Evolutionary conservation across 2,113 vertebrate species (phyloP).

Genomic region (Danionella cerebrum): DNA sequence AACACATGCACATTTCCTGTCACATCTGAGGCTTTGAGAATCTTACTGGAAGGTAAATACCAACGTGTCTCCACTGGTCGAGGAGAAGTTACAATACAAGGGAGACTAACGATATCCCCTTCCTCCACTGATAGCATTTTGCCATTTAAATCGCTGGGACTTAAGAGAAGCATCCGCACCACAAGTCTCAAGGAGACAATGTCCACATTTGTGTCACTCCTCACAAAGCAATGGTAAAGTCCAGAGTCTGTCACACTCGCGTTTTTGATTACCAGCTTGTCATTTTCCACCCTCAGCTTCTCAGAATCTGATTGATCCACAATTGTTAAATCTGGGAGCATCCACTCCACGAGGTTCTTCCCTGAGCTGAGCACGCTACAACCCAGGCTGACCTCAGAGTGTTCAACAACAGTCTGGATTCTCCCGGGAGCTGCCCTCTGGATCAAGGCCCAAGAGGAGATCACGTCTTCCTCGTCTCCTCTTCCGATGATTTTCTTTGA

Average conservation of each 20-base stretch:
- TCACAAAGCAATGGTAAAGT: slow-evolving; percentile 66
- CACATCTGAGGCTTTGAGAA: slow-evolving; percentile 52
- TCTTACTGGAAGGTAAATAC: slow-evolving; percentile 61
- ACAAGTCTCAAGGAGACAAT: slow-evolving; percentile 58
- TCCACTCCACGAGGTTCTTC: slow-evolving; percentile 58
- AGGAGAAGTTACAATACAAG: slow-evolving; percentile 58
- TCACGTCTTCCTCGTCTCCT: slow-evolving; percentile 15
- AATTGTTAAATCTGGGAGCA: slow-evolving; percentile 63
- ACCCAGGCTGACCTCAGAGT: slow-evolving; percentile 53
- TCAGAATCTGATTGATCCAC: slow-evolving; percentile 48
- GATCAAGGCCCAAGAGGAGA: slow-evolving; percentile 61
- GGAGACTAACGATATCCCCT: slow-evolving; percentile 52
- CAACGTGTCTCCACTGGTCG: slow-evolving; percentile 58
- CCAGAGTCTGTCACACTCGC: slow-evolving; percentile 59
- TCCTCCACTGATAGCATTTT: slow-evolving; percentile 52
- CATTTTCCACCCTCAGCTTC: slow-evolving; percentile 47
- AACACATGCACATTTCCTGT: slow-evolving; percentile 52
- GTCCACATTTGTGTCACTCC: slow-evolving; percentile 54
- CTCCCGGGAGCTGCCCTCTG: slow-evolving; percentile 45
- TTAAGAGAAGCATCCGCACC: slow-evolving; percentile 54
- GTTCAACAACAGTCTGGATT: slow-evolving; percentile 53
- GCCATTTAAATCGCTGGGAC: slow-evolving; percentile 64
- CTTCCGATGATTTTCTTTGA: slow-evolving; percentile 44
- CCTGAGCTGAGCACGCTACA: slow-evolving; percentile 56
- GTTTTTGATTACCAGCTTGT: slow-evolving; percentile 59